Conservation (phyloP, 30 jellyfish, hydroid and myxozoan species). For the Nemopilema nomurai region DNA sequence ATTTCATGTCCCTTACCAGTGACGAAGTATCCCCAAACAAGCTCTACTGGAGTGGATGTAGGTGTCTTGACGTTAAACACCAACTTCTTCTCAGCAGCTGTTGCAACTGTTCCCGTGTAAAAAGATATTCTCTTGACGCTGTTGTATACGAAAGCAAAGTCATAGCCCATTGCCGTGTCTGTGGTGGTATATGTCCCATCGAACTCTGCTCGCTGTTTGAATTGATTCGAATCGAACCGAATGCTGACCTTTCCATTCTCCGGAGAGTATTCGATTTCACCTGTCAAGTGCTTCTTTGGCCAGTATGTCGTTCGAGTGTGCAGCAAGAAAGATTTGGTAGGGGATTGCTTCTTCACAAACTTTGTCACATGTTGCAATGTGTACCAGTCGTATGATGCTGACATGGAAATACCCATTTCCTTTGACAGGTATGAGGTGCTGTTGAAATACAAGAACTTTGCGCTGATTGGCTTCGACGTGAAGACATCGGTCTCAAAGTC, state of each 20-base stretch:
- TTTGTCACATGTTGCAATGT: slow-evolving; percentile 85
- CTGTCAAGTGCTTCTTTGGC: slow-evolving; percentile 89
- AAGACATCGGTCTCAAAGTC: slow-evolving; percentile 68
- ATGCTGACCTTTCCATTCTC: slow-evolving; percentile 54
- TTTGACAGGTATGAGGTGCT: slow-evolving; percentile 48
- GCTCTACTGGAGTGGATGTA: slow-evolving; percentile 32
- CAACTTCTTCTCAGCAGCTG: slow-evolving; percentile 54
- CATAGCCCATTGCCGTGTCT: slow-evolving; percentile 74
- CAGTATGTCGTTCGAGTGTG: slow-evolving; percentile 86
- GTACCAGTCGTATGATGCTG: slow-evolving; percentile 92
- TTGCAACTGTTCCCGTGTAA: slow-evolving; percentile 67
- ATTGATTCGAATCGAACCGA: slow-evolving; percentile 82
- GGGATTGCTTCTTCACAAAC: slow-evolving; percentile 57
- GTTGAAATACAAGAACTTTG: slow-evolving; percentile 64
- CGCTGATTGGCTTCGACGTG: slow-evolving; percentile 68
- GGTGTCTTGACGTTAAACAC: slow-evolving; percentile 56
- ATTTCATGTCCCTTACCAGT: slow-evolving; percentile 34
- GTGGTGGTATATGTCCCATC: slow-evolving; percentile 66
- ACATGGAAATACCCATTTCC: slow-evolving; percentile 71
- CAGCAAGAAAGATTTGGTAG: slow-evolving; percentile 54
- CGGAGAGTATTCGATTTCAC: slow-evolving; percentile 80
- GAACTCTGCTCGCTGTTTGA: slow-evolving; percentile 79
- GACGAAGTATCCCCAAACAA: slow-evolving; percentile 47
- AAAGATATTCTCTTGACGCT: slow-evolving; percentile 57
- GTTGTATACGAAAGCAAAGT: slow-evolving; percentile 69